Base-by-base conservation (phyloP, 2,888 invertebrate species). In the Eubasilissa splendida region DNA sequence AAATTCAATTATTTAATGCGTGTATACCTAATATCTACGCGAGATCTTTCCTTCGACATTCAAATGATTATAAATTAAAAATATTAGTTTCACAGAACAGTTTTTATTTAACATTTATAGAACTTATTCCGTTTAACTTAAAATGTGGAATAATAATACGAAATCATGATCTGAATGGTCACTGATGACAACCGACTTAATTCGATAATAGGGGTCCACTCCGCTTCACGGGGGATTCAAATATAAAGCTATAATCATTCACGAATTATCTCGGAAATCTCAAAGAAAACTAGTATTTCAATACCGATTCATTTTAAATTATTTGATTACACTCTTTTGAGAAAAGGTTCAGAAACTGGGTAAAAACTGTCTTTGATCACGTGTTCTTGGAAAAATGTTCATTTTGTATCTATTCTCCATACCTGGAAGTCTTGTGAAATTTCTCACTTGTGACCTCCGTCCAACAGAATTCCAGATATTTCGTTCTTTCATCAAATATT, bases 191-290 rank as follows among this genome's bases (percentile, higher is more conserved):
- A n/a, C 56, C 54, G 56, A 56, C 71, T 73, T 73, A 73, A 73
- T 73, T 33, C 33, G 71, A 73, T 73, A 73, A 73, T 73, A 31
- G 71, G 12, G 56, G 70, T n/a, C n/a, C 65, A 31, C 31, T 56
- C 3, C 71, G 58, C 56, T 73, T 73, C 33, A 56, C 12, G 71
- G 71, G 56, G 9, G 33, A 31, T 33, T 33, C 71, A 56, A n/a
- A 73, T 73, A 73, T 33, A 76, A 31, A 60, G 71, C 68, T 80
- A 80, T 80, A 80, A 80, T 80, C 80, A 76, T 52, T 52, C 60
- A 54, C 33, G 76, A 68, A 80, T 76, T 76, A 80, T 70, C 80
- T 66, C 59, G 70, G 60, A 74, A 76, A 80, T 76, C 42, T 80
- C 80, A 80, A 53, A 76, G 80, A 80, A 80, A 77, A 79, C 71